Base-by-base conservation (phyloP, 2,888 invertebrate species). In the Tyria jacobaeae region DNA sequence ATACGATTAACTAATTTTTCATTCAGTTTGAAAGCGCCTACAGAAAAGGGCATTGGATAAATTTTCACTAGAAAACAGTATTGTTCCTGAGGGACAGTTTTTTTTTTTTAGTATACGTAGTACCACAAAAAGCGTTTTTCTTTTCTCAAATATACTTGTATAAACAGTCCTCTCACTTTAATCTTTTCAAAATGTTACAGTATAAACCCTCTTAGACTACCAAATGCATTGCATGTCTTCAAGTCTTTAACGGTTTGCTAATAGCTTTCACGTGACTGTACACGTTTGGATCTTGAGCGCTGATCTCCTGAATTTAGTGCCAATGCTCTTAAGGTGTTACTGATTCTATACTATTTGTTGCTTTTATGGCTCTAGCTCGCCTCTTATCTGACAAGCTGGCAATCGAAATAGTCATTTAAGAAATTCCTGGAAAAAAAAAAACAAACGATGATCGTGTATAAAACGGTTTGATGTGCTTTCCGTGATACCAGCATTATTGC, bases 191-290 rank as follows among this genome's bases (percentile, higher is more conserved):
- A n/a, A n/a, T n/a, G n/a, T n/a, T 14, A 25, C 48, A 27, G 15
- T 49, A 15, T 15, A 53, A 15, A 5, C 15, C 15, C 6, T 57
- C 21, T 25, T 25, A 25, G 41, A 24, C 10, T 52, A 57, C 53
- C 60, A 50, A 79, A 75, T 78, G 73, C 79, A 75, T 89, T 66
- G 88, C 89, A 87, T 91, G 89, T 89, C 82, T 85, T 73, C 72
- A 68, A 85, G 86, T 86, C 81, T 84, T 90, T 88, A 89, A 78
- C 82, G 79, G 82, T 80, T 79, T 79, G 82, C 85, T 91, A 89
- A 92, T 91, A 89, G 91, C 83, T 71, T 68, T 80, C 80, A 90
- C 93, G 92, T 92, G 92, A 91, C 90, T 88, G 67, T 74, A 86
- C 86, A 85, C 86, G 85, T 81, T 83, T 76, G 70, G 81, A 90